Conservation (phyloP, 2,888 invertebrate species). For the Drosophila trichaetosa region DNA sequence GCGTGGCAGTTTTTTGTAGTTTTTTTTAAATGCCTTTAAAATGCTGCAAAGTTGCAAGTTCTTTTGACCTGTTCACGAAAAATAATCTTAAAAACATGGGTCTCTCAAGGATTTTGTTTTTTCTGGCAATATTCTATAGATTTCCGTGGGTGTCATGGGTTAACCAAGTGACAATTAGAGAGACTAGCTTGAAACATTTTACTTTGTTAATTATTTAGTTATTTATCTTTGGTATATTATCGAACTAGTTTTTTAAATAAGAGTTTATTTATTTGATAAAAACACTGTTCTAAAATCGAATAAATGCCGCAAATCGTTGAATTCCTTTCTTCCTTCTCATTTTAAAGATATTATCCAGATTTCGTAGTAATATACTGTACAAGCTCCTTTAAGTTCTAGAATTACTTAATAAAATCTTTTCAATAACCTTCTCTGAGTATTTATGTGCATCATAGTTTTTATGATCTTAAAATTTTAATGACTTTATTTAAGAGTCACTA, state of each 20-base stretch:
- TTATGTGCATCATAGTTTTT: background rate
- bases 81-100: background rate
- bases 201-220: background rate
- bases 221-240: constrained; percentile 2
- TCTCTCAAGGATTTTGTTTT: background rate
- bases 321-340: background rate
- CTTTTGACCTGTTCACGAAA: background rate
- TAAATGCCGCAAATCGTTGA: background rate
- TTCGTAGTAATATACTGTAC: background rate
- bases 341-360: background rate
- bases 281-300: background rate
- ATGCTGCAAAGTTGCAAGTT: background rate
- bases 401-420: background rate
- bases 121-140: background rate
- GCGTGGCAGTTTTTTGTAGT: background rate
- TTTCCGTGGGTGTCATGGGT: background rate
- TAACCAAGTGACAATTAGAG: background rate
- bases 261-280: background rate
- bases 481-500: background rate
- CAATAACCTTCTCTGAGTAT: background rate
- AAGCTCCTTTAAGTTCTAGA: background rate
- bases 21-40: background rate
- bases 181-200: background rate
- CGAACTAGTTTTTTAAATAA: background rate
- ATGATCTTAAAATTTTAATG: background rate